These are phyloP conservation scores for Heliconius himera DNA, from an alignment of 1,140 invertebrate species.

Conservation along the genomic window DNA sequence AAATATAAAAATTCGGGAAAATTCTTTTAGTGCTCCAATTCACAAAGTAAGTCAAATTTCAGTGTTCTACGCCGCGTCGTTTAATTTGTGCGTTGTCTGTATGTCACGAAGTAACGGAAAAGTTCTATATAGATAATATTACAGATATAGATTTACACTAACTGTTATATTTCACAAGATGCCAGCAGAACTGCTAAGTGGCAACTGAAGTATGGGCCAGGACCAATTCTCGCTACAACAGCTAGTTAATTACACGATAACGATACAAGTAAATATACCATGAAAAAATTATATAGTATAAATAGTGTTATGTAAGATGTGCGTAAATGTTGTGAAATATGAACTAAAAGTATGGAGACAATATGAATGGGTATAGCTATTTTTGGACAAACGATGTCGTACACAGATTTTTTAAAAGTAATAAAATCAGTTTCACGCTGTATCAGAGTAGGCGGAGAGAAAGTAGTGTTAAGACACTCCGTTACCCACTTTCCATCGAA, in stretches of 20 bases:
- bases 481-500: too few relatives aligned
- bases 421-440: too few relatives aligned
- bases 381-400: background rate
- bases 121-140: too few relatives aligned
- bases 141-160: background rate
- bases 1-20: too few relatives aligned
- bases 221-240: background rate
- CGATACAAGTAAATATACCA: background rate
- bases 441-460: too few relatives aligned
- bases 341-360: background rate
- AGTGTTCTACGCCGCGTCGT: too few relatives aligned
- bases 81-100: too few relatives aligned
- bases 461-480: too few relatives aligned
- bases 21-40: too few relatives aligned
- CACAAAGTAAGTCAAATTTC: too few relatives aligned
- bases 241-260: conserved; percentile 1
- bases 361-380: background rate
- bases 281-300: conserved; percentile 3
- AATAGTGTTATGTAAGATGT: background rate
- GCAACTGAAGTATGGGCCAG: background rate
- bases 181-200: background rate
- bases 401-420: background rate
- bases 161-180: background rate
- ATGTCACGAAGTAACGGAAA: too few relatives aligned
- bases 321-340: conserved; percentile 16